phyloP scores from a whole-genome alignment of 2,797 vertebrate genomes.

The Delichon dasypus region DNA sequence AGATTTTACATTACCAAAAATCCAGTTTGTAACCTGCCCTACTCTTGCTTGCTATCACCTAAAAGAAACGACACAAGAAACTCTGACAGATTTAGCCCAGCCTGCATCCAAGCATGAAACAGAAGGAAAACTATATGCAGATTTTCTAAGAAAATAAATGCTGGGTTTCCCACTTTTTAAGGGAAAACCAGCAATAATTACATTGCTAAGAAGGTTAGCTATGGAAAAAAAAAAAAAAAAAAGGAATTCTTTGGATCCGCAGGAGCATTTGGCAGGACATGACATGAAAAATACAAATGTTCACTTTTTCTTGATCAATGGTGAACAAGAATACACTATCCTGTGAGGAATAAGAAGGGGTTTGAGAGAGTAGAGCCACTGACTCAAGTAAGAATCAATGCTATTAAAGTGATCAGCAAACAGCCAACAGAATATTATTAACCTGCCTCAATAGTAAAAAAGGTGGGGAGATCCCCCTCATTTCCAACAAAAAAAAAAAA shows the following conservation, averaged over 20 bases:
- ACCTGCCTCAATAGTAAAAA: neutral
- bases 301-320: neutral
- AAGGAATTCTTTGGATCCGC: neutral
- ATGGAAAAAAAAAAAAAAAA: neutral
- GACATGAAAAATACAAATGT: neutral
- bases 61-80: neutral
- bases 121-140: neutral
- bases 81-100: neutral
- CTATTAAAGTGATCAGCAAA: neutral
- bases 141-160: neutral
- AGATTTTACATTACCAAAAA: neutral
- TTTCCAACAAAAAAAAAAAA: neutral
- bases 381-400: neutral
- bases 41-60: neutral
- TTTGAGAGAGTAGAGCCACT: neutral
- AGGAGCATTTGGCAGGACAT: neutral
- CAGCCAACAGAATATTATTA: neutral
- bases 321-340: neutral
- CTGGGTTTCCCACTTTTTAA: neutral
- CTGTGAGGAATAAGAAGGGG: rapidly evolving
- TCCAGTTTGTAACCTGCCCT: neutral
- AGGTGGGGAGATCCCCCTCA: neutral
- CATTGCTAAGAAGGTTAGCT: neutral
- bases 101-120: neutral
- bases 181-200: neutral